phyloP scores from a whole-genome alignment of 2,888 invertebrate genomes.

The Pheosia gnoma region DNA sequence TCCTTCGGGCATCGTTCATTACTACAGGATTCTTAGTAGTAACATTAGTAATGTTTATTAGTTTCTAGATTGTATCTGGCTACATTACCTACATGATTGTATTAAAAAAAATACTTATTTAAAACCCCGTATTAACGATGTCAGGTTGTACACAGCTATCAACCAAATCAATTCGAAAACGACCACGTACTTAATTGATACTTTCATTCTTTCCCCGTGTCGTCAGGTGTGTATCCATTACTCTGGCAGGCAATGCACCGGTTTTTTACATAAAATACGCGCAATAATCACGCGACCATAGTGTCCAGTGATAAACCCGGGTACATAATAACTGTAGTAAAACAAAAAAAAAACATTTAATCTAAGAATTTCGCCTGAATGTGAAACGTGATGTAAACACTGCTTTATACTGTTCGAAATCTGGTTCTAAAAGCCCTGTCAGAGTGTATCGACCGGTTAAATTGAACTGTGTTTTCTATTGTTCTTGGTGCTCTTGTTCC shows the following conservation, averaged over 20 bases:
- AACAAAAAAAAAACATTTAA: background rate
- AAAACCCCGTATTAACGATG: too few species aligned
- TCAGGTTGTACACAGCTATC: too few species aligned
- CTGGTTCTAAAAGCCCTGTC: background rate
- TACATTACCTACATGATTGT: too few species aligned
- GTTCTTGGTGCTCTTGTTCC: background rate
- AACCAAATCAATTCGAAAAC: background rate
- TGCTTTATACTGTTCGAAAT: background rate
- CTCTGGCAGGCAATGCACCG: background rate
- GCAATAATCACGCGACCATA: slow-evolving; percentile 1
- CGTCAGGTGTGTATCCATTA: background rate
- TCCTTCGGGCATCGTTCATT: background rate
- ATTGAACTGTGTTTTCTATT: background rate
- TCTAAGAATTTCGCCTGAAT: background rate
- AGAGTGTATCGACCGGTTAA: background rate
- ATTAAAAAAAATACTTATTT: too few species aligned
- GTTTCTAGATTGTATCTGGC: too few species aligned
- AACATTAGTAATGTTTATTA: too few species aligned
- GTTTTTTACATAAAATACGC: background rate
- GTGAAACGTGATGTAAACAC: slow-evolving; percentile 2
- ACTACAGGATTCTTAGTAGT: too few species aligned
- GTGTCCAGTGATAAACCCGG: background rate
- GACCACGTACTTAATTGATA: slow-evolving; percentile 1
- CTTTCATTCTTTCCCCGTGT: background rate
- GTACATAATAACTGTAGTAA: slow-evolving; percentile 1